Base-by-base conservation (phyloP, 2,888 invertebrate genomes). In the Taphrorychus bicolor region DNA sequence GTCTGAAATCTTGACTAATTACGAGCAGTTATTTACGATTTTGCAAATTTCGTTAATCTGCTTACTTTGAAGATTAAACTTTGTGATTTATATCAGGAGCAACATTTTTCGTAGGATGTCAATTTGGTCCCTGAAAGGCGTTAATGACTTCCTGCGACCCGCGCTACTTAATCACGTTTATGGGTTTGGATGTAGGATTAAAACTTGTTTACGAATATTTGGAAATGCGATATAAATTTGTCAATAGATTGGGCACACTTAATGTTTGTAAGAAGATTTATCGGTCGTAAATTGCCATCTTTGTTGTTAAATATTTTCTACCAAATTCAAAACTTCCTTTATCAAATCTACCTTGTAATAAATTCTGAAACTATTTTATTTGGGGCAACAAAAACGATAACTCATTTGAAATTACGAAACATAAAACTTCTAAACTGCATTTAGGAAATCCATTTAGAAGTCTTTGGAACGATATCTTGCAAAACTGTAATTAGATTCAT, bases 401-500 rank as follows among this genome's bases (percentile, higher is more conserved):
- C 64, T 65, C 69, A 60, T 60, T 69, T 57, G 54, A 48, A 66
- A 61, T 66, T 61, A 69, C 60, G 57, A 58, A 66, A 69, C 61
- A 61, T 60, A 66, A 66, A 65, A 65, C 9, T 18, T 14, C 21
- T 40, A 60, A 69, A 69, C 58, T 69, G 58, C 65, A 69, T 66
- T 69, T 61, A 70, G 61, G 70, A 62, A 70, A 70, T 59, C 62
- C 70, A 70, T 70, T 70, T 70, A 59, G 66, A 49, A 62, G 66
- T 51, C 59, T 52, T 70, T 70, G 63, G 60, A 70, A 72, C 68
- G 74, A 75, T 73, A 75, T 74, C 72, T 74, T 71, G 72, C 73
- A 62, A 73, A 74, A 74, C 74, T 76, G 76, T 78, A 78, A 79
- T 78, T 77, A 76, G 77, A 77, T 77, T 78, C 76, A 79, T 78